These are phyloP conservation scores for Odocoileus virginianus DNA, from an alignment of 2,113 vertebrate genomes.

Conservation along the genomic window DNA sequence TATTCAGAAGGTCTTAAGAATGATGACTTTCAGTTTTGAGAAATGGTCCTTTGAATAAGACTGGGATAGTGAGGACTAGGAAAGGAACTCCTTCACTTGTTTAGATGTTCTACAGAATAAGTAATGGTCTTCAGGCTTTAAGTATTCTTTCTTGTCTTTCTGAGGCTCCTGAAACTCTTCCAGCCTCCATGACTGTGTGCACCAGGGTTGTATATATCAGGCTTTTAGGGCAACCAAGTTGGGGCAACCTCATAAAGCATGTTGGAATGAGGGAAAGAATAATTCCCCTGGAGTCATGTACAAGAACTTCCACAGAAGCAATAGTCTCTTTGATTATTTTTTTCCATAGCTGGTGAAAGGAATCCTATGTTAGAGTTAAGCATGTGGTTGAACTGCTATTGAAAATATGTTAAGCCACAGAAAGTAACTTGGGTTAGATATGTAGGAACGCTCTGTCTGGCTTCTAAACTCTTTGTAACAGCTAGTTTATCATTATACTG, in stretches of 20 bases:
- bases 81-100: neutral
- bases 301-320: slow-evolving; percentile 71
- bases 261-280: slow-evolving; percentile 66
- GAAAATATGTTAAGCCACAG: slow-evolving; percentile 78
- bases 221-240: neutral
- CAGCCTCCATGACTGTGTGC: neutral
- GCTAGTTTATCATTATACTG: slow-evolving; percentile 67
- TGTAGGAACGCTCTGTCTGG: slow-evolving; percentile 65
- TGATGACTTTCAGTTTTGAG: neutral
- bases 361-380: slow-evolving; percentile 77
- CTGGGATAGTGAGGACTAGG: neutral
- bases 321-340: slow-evolving; percentile 69
- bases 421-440: slow-evolving; percentile 72
- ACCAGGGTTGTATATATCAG: neutral
- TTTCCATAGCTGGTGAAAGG: slow-evolving; percentile 66
- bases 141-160: slow-evolving; percentile 29
- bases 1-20: neutral
- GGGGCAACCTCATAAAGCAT: slow-evolving; percentile 65
- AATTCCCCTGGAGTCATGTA: slow-evolving; percentile 58
- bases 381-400: slow-evolving; percentile 77
- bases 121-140: neutral
- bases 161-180: slow-evolving; percentile 19
- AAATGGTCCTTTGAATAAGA: neutral
- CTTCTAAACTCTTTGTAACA: slow-evolving; percentile 65
- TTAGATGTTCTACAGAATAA: neutral